phyloP scores from a whole-genome alignment of 1,140 invertebrate species.

The Hetaerina americana region DNA sequence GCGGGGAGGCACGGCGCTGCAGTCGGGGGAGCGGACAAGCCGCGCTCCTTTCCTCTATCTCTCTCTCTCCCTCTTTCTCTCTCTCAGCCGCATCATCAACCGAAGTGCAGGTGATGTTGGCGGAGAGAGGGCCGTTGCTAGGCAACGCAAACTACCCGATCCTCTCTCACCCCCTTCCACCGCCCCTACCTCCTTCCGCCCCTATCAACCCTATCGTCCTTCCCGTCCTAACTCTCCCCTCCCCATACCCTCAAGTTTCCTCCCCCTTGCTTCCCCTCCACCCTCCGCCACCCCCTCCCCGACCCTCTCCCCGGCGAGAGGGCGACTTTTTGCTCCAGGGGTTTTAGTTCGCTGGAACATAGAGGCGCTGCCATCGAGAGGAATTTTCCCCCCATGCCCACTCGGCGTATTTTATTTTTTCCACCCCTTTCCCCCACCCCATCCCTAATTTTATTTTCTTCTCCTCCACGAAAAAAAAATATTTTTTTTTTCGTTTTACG shows the following conservation, averaged over 20 bases:
- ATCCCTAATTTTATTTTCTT: too few species aligned
- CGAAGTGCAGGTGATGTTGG: neutral
- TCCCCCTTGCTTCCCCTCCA: neutral
- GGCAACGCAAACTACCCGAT: neutral
- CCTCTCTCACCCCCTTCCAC: neutral
- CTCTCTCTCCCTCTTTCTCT: too few species aligned
- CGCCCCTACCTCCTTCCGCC: too few species aligned
- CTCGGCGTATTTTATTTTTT: too few species aligned
- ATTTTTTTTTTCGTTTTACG: too few species aligned
- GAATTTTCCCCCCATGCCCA: neutral
- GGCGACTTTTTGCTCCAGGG: neutral
- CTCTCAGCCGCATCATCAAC: neutral
- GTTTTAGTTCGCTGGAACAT: neutral
- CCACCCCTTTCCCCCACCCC: too few species aligned
- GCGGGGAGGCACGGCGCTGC: neutral
- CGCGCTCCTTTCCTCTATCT: too few species aligned
- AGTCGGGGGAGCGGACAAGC: too few species aligned
- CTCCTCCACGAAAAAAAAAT: too few species aligned
- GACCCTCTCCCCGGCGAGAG: neutral
- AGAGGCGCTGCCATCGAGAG: neutral
- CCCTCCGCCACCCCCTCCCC: neutral
- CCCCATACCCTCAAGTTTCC: neutral
- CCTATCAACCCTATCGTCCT: too few species aligned
- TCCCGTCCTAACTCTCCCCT: too few species aligned
- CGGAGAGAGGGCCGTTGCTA: neutral